Conservation (phyloP, 2,113 vertebrate genomes). For the Prunella fulvescens region DNA sequence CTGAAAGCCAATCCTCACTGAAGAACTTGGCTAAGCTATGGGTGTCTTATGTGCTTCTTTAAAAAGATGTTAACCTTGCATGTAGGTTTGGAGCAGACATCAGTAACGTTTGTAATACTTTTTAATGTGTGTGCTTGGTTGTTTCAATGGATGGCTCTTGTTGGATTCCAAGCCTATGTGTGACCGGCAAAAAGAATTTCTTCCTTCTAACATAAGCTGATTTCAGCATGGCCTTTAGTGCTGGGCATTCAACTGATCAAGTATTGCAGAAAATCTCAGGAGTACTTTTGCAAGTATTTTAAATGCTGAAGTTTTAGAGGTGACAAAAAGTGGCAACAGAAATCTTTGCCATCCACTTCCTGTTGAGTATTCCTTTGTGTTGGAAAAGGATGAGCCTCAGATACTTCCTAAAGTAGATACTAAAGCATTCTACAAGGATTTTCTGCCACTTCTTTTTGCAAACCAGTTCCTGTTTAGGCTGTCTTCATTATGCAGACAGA, state of each 20-base stretch:
- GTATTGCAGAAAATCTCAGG: not conserved
- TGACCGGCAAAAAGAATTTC: not conserved
- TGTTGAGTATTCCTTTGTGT: not conserved
- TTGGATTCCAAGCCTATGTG: not conserved
- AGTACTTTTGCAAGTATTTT: not conserved
- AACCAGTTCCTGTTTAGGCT: not conserved
- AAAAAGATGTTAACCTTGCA: not conserved
- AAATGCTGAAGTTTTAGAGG: not conserved
- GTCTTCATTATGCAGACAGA: not conserved
- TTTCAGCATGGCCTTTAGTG: not conserved
- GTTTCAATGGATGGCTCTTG: not conserved
- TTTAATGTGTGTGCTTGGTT: not conserved
- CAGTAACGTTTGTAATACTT: not conserved
- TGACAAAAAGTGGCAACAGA: not conserved
- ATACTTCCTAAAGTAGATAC: not conserved
- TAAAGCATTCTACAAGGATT: not conserved
- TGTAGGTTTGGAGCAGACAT: not conserved
- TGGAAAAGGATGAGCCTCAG: not conserved
- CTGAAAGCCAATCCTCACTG: conserved; percentile 5
- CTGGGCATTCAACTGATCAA: not conserved
- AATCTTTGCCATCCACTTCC: not conserved
- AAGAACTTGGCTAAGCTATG: not conserved
- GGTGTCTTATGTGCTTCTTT: conserved; percentile 21
- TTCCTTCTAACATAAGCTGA: not conserved
- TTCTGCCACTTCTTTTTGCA: not conserved